Percentiles rank a stretch among this genome's conserved stretches.
phyloP scores from a whole-genome alignment of 2,113 vertebrate species.

The Macquaria australasica region DNA sequence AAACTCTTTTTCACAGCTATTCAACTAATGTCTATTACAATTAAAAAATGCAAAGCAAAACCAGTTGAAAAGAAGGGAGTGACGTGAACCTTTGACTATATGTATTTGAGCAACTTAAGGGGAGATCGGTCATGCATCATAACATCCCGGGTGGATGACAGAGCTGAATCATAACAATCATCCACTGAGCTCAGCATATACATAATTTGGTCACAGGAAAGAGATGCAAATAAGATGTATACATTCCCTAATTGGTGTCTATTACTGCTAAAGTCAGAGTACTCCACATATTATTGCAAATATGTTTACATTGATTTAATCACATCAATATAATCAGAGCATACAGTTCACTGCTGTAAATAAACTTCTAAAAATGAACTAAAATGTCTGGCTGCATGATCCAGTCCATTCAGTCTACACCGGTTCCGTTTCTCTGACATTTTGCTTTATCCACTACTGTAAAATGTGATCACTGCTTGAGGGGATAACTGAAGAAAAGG shows the following conservation, averaged over 20 bases:
- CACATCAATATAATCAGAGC: constrained; percentile 8
- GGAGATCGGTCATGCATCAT: background rate
- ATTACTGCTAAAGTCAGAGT: background rate
- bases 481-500: background rate
- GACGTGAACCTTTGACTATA: background rate
- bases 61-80: background rate
- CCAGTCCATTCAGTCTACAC: background rate
- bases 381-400: background rate
- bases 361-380: background rate
- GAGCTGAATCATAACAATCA: constrained; percentile 7
- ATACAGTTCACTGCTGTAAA: constrained; percentile 4
- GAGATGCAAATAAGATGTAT: background rate
- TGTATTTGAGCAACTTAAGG: background rate
- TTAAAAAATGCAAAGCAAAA: constrained; percentile 2
- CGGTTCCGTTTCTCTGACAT: background rate
- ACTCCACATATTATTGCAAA: constrained; percentile 1
- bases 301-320: constrained; percentile 18
- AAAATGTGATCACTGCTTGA: background rate
- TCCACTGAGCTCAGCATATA: background rate
- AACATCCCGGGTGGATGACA: constrained; percentile 3
- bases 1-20: background rate
- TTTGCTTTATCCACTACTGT: background rate
- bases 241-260: background rate
- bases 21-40: background rate
- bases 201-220: constrained; percentile 1